Base-by-base conservation (phyloP, 2,797 vertebrate genomes). In the Salmo trutta region DNA sequence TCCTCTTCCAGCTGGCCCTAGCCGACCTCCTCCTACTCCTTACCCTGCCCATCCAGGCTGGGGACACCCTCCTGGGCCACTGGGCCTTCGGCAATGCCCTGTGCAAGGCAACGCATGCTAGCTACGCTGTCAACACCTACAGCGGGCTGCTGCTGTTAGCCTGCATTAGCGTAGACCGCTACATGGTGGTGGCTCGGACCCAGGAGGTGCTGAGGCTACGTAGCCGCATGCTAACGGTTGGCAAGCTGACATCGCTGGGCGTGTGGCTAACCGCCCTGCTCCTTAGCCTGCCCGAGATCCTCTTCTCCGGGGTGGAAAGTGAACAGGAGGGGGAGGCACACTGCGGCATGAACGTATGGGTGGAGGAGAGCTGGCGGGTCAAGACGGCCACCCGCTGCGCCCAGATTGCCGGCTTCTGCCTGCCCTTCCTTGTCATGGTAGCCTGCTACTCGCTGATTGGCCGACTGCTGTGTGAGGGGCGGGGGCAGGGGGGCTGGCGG, bases 111-210 rank as follows among this genome's bases (percentile, higher is more conserved):
- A 91, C 90, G 41, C 91, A 94, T 0, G 94, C 95, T 1, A 83
- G 95, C 86, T 95, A 97, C 0, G 91, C 95, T 0, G 90, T 97
- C 79, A 98, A 96, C 84, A 97, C 96, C 15, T 96, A 97, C 74
- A 94, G 96, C 0, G 97, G 97, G 3, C 94, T 98, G 81, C 82
- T 98, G 81, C 94, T 98, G 86, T 91, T 99, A 33, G 96, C 96
- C 29, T 96, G 95, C 86, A 96, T 99, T 86, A 98, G 97, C 0
- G 76, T 96, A 0, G 97, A 99, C 80, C 96, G 97, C 83, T 98
- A 98, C 8, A 75, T 97, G 86, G 94, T 94, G 85, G 96, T 99
- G 0, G 95, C 93, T 0, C 84, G 62, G 47, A 93, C 94, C 4
- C 89, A 94, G 0, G 54, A 91, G 0, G 88, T 93, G 31, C 87